Base-by-base conservation (phyloP, 2,797 vertebrate genomes). In the Vultur gryphus region DNA sequence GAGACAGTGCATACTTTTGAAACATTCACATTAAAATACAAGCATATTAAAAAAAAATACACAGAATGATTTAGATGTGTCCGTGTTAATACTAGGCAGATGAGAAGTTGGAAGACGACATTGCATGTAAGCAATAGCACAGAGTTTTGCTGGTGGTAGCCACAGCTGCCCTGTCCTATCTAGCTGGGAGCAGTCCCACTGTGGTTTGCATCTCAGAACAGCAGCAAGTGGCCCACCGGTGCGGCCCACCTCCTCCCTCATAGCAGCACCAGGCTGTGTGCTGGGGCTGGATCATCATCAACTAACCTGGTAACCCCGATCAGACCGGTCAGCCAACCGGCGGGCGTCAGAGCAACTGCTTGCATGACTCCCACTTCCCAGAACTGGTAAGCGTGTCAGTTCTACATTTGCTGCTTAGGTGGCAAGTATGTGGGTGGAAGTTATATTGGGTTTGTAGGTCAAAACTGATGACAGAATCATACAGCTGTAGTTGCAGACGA, bases 321-420 rank as follows among this genome's bases (percentile, higher is more conserved):
- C 26, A 70, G 29, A 62, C 13, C 1, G 2, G 57, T 18, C 61
- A 87, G 46, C 23, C 1, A 0, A 62, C 29, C 7, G 0, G 9
- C 3, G 2, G 41, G 37, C 8, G 1, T 23, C 78, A 85, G 24
- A 78, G 31, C 31, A 69, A 46, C 23, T 26, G 43, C 26, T 8
- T 61, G 26, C 21, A 2, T 8, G 43, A 62, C 28, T 83, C 41
- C 29, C 35, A 16, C 23, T 77, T 49, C 49, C 61, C 62, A 52
- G 35, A 51, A 33, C 20, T 28, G 29, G 2, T 49, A 67, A 67
- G 48, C 2, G 0, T 10, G 21, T 51, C 77, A 83, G 33, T 35
- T 75, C 37, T 49, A 33, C 46, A 26, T 44, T 46, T 71, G 26
- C 48, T 83, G n/a, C 21, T 70, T 51, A 51, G 39, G 8, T 64